Evolutionary conservation across 2,797 vertebrate species (phyloP).

Genomic region (Champsocephalus esox): DNA sequence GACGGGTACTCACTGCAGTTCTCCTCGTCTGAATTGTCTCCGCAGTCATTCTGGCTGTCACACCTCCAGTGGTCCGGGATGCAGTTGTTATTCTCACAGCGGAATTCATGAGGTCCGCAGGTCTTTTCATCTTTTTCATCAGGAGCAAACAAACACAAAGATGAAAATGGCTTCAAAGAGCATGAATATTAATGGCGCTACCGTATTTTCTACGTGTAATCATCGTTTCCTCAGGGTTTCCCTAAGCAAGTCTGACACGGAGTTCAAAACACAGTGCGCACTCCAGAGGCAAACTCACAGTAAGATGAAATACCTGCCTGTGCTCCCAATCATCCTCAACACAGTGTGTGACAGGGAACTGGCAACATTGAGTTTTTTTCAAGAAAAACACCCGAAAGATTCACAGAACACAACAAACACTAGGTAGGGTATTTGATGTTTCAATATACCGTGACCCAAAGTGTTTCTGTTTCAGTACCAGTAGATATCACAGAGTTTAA

Average conservation of each 20-base stretch:
- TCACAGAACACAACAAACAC: slow-evolving; percentile 31
- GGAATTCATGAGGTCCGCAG: slow-evolving; percentile 97
- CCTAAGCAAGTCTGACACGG: slow-evolving; percentile 73
- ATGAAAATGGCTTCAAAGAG: slow-evolving; percentile 85
- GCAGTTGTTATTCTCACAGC: slow-evolving; percentile 99
- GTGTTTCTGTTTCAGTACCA: background rate
- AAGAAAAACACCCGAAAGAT: slow-evolving; percentile 43
- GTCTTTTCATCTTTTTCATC: slow-evolving; percentile 97
- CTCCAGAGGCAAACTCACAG: slow-evolving; percentile 69
- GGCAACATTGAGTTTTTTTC: slow-evolving; percentile 45
- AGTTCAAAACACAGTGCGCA: slow-evolving; percentile 80
- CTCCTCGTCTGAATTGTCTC: slow-evolving; percentile 98
- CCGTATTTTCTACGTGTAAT: slow-evolving; percentile 78
- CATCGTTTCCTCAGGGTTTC: slow-evolving; percentile 83
- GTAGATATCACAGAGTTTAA: background rate
- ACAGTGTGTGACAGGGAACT: slow-evolving; percentile 54
- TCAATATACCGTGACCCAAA: background rate
- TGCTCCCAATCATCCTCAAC: slow-evolving; percentile 57
- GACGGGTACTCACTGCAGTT: slow-evolving; percentile 93
- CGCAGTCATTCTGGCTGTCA: slow-evolving; percentile 98
- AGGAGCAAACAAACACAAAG: slow-evolving; percentile 83
- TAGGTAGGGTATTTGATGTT: background rate
- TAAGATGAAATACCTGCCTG: slow-evolving; percentile 81
- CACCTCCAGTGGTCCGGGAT: slow-evolving; percentile 99
- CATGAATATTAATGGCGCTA: slow-evolving; percentile 85